A percentile compares a stretch with the other conserved stretches of the same genome.
These are phyloP conservation scores for Cettia cetti DNA, from an alignment of 2,113 vertebrate genomes.

Conservation along the genomic window DNA sequence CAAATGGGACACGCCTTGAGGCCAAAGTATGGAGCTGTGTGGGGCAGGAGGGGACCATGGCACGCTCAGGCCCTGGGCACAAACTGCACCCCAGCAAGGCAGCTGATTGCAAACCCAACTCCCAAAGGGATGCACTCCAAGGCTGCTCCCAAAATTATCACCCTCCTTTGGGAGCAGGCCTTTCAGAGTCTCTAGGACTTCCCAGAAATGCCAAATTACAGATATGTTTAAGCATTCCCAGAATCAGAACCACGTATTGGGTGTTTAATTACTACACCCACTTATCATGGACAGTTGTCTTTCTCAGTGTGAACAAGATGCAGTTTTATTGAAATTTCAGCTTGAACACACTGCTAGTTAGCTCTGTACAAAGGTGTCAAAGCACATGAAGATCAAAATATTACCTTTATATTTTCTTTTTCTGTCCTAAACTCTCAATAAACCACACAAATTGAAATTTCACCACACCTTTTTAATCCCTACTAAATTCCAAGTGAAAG, in stretches of 20 bases:
- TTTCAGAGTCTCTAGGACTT: not conserved
- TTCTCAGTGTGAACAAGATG: not conserved
- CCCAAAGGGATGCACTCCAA: not conserved
- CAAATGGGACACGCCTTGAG: not conserved
- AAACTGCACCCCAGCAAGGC: rapidly evolving
- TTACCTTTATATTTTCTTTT: not conserved
- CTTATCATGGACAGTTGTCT: not conserved
- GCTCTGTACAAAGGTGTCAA: not conserved
- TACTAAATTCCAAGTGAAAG: not conserved
- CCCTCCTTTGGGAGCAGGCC: not conserved
- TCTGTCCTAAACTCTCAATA: not conserved
- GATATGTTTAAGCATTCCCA: not conserved
- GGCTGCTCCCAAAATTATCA: not conserved
- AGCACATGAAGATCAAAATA: not conserved
- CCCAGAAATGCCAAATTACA: not conserved
- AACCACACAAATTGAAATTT: not conserved
- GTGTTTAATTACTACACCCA: not conserved
- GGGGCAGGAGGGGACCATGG: not conserved
- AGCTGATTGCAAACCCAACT: not conserved
- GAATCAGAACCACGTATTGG: not conserved
- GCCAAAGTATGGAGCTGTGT: not conserved
- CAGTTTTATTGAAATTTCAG: not conserved
- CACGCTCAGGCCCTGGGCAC: not conserved
- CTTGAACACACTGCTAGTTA: not conserved
- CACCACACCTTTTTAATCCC: not conserved